phyloP scores from a whole-genome alignment of 2,113 vertebrate genomes.

The Phalacrocorax carbo region DNA sequence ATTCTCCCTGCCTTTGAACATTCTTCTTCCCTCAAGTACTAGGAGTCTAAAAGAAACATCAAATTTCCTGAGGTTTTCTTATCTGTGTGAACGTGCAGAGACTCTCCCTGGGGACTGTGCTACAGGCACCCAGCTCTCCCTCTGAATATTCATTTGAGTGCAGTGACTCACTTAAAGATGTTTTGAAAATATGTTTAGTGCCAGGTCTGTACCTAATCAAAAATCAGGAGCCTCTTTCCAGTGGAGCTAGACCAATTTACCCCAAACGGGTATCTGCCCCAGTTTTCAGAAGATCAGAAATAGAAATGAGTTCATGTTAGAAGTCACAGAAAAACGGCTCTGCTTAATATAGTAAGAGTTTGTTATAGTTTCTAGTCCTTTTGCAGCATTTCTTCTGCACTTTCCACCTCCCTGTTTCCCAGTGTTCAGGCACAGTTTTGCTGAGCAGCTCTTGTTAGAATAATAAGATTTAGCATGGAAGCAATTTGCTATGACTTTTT shows the following conservation, averaged over 20 bases:
- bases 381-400: background rate
- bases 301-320: constrained; percentile 33
- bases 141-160: constrained; percentile 5
- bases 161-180: background rate
- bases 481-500: background rate
- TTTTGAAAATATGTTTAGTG: background rate
- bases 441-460: background rate
- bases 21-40: background rate
- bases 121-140: background rate
- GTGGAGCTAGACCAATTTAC: background rate
- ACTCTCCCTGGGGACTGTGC: background rate
- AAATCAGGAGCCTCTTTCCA: background rate
- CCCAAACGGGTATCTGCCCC: background rate
- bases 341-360: constrained; percentile 12
- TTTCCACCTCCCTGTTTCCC: background rate
- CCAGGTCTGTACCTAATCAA: background rate
- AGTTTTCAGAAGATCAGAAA: constrained; percentile 40
- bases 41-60: background rate
- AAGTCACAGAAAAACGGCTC: background rate
- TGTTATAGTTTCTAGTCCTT: background rate
- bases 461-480: background rate
- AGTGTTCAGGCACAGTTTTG: background rate
- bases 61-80: constrained; percentile 26
- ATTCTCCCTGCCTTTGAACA: background rate
- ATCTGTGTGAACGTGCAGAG: background rate